Evolutionary conservation across 2,797 vertebrate species (phyloP), one percentile per base, ranked within the genome.

Genomic region (Halcyon smyrnensis): DNA sequence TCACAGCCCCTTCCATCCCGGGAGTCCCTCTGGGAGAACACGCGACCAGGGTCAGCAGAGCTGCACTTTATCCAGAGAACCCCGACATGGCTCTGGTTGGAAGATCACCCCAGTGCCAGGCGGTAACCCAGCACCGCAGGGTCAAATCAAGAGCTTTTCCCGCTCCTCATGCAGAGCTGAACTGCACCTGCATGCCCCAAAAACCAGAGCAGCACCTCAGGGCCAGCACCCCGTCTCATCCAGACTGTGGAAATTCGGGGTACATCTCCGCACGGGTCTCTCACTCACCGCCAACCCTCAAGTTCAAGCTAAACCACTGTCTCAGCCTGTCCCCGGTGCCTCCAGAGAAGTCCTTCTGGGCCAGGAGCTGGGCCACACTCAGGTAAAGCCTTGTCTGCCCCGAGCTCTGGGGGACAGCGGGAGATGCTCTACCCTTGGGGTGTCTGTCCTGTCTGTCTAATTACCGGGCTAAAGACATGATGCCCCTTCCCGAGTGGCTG

Each of bases 291-390:
- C 53, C 27, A 7, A 45, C 9, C 53, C 64, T 34, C 3, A 1
- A 4, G 8, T 10, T 53, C 57, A 2, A 3, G 12, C 56, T 34
- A 34, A 30, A 37, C 28, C 36, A 27, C 16, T 1, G 24, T 5
- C 62, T 32, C 34, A 5, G 71, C 30, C 5, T 0, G 8, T 20
- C 37, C 37, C 25, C 5, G 3, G 17, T 2, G 43, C 83, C 48
- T 3, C 1, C 2, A 6, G 1, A 28, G 83, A 10, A 53, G 30
- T 73, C 2, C 0, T 1, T 17, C 67, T 23, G 8, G 25, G 17
- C 32, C 80, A 28, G 2, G 4, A 59, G 54, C 75, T 57, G 81
- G n/a, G 57, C 57, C 67, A 28, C 1, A 7, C n/a, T 3, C 27
- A 2, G 5, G 4, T 2, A 19, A 74, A 74, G 62, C 39, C 75